Conservation (phyloP, 1,140 invertebrate genomes). For the Pseudachorutes palmiensis region DNA sequence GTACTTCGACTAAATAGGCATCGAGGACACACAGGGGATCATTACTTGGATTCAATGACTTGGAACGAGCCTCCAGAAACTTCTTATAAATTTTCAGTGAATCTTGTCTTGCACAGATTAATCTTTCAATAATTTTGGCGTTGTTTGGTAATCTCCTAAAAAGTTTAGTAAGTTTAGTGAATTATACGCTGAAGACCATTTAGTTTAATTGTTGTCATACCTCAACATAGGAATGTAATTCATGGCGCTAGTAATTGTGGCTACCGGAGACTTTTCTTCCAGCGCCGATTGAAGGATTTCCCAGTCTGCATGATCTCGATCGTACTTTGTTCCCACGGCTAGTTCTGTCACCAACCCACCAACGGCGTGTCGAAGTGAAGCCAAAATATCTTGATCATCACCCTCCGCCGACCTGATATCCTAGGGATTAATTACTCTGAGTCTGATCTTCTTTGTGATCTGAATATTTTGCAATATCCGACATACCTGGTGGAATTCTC, state of each 20-base stretch:
- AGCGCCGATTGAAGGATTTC: constrained; percentile 61
- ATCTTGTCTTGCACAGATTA: background rate
- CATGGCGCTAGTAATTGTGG: constrained; percentile 66
- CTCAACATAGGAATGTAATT: constrained; percentile 74
- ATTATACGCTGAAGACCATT: background rate
- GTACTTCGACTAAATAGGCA: background rate
- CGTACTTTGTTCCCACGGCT: constrained; percentile 63
- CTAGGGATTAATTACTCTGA: too few species aligned
- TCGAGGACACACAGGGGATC: background rate
- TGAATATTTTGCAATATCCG: too few species aligned
- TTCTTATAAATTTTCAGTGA: background rate
- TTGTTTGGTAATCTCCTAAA: background rate
- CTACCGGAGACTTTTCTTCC: constrained; percentile 66
- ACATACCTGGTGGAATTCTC: constrained; percentile 44
- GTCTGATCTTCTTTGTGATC: too few species aligned
- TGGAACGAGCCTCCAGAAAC: background rate
- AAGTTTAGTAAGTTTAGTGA: background rate
- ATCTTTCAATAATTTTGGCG: background rate
- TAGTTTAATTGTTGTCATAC: too few species aligned
- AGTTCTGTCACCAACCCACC: constrained; percentile 67
- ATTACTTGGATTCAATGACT: background rate
- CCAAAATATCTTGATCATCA: constrained; percentile 45
- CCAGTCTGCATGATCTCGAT: constrained; percentile 61
- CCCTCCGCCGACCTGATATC: too few species aligned
- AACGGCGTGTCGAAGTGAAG: constrained; percentile 56